phyloP scores from a whole-genome alignment of 2,888 invertebrate species.

The Cyaniris semiargus region DNA sequence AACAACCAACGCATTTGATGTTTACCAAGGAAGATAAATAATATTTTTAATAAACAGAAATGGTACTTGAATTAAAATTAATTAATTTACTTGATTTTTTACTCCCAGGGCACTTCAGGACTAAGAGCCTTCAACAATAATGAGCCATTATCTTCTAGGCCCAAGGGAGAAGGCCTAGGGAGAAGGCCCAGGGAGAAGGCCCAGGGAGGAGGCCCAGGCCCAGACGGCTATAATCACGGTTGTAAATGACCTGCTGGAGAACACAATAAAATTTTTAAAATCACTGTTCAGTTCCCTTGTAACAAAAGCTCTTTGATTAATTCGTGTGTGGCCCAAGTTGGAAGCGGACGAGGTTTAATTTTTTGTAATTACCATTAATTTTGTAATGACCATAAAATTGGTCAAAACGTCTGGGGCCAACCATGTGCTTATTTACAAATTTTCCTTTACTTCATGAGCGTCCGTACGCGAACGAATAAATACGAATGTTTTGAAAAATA shows the following conservation, averaged over 20 bases:
- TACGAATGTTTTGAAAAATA: too few relatives aligned
- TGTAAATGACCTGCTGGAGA: constrained; percentile 23
- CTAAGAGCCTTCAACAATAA: constrained; percentile 3
- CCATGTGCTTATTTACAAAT: too few relatives aligned
- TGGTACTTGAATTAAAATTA: not conserved
- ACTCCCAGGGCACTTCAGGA: not conserved
- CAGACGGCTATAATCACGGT: not conserved
- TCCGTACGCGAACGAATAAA: too few relatives aligned
- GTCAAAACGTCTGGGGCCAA: too few relatives aligned
- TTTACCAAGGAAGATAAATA: too few relatives aligned
- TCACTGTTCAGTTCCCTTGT: constrained; percentile 41
- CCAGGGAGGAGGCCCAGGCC: not conserved
- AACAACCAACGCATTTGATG: too few relatives aligned
- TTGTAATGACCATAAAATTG: too few relatives aligned
- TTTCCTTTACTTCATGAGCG: too few relatives aligned
- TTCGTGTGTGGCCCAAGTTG: constrained; percentile 40
- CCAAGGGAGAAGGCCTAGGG: not conserved
- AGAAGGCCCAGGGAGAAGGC: constrained; percentile 1
- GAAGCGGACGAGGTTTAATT: not conserved
- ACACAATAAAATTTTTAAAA: constrained; percentile 22
- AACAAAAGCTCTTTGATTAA: constrained; percentile 52
- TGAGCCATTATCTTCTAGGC: not conserved
- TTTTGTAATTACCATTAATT: too few relatives aligned
- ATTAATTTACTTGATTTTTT: not conserved
- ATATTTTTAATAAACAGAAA: not conserved